A percentile compares a stretch with the other conserved stretches of the same genome.
These are phyloP conservation scores for Aporophyla lueneburgensis DNA, from an alignment of 2,888 invertebrate genomes.

Conservation along the genomic window DNA sequence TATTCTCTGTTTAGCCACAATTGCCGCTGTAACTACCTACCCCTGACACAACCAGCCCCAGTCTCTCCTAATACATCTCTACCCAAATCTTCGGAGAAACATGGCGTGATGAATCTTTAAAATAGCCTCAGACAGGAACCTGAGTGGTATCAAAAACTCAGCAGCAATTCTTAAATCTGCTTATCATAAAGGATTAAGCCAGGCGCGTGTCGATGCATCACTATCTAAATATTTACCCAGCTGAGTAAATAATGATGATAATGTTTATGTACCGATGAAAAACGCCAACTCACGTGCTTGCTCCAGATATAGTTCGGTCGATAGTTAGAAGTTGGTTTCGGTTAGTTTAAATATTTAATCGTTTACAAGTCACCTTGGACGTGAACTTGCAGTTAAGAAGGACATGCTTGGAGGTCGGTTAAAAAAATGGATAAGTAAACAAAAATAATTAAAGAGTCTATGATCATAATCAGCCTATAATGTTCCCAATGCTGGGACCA, in stretches of 20 bases:
- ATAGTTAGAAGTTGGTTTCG: conserved; percentile 10
- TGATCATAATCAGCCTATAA: too few species aligned
- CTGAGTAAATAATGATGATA: conserved; percentile 29
- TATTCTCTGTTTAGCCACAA: too few species aligned
- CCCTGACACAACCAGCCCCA: too few species aligned
- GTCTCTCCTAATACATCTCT: too few species aligned
- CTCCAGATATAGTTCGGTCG: conserved; percentile 11
- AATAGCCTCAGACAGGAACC: neutral
- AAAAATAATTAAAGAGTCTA: too few species aligned
- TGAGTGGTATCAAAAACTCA: neutral
- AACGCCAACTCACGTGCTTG: neutral
- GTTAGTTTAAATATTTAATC: conserved; percentile 28
- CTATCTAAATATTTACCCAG: conserved; percentile 6
- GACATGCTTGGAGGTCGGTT: neutral
- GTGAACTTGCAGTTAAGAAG: neutral
- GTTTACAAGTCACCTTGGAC: conserved; percentile 17
- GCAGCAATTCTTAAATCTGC: neutral
- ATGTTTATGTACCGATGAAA: conserved; percentile 11
- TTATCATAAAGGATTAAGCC: neutral
- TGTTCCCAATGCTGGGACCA: too few species aligned
- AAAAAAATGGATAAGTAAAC: neutral
- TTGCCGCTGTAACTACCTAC: too few species aligned
- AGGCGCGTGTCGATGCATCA: neutral
- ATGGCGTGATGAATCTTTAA: neutral
- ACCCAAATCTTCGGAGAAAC: too few species aligned